Percentiles rank a stretch among this genome's conserved stretches.
These are phyloP conservation scores for Lucinisca nassula DNA, from an alignment of 2,888 invertebrate species.

Conservation along the genomic window DNA sequence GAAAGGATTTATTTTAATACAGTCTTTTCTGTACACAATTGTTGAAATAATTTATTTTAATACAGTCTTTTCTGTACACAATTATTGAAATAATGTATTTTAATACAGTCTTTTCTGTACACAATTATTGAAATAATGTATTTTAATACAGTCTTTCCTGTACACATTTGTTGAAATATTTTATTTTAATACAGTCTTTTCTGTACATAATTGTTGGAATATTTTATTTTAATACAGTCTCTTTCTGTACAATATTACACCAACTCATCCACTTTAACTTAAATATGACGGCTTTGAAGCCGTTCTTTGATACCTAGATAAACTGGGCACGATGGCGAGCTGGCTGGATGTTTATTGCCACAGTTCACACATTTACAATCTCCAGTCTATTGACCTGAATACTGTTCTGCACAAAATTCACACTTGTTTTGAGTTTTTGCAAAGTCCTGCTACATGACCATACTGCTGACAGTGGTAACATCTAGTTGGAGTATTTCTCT, in stretches of 20 bases:
- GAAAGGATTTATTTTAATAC: too few species aligned
- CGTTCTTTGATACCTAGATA: too few species aligned
- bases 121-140: neutral
- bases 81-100: too few species aligned
- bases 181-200: neutral
- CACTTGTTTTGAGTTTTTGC: neutral
- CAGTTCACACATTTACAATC: neutral
- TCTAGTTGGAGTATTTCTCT: slow-evolving; percentile 24
- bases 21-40: too few species aligned
- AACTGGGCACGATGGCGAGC: neutral
- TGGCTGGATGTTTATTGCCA: neutral
- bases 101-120: neutral
- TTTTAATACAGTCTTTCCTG: neutral
- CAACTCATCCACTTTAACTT: neutral
- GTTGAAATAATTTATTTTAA: too few species aligned
- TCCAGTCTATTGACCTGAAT: neutral
- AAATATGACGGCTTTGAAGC: too few species aligned
- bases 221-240: neutral
- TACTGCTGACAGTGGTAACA: slow-evolving; percentile 28
- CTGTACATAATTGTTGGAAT: neutral
- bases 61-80: too few species aligned
- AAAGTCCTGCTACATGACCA: slow-evolving; percentile 2
- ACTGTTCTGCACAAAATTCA: slow-evolving; percentile 4
- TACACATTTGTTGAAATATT: neutral
- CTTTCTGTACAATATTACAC: neutral